Base-by-base conservation (phyloP, 2,113 vertebrate genomes). In the Carettochelys insculpta region DNA sequence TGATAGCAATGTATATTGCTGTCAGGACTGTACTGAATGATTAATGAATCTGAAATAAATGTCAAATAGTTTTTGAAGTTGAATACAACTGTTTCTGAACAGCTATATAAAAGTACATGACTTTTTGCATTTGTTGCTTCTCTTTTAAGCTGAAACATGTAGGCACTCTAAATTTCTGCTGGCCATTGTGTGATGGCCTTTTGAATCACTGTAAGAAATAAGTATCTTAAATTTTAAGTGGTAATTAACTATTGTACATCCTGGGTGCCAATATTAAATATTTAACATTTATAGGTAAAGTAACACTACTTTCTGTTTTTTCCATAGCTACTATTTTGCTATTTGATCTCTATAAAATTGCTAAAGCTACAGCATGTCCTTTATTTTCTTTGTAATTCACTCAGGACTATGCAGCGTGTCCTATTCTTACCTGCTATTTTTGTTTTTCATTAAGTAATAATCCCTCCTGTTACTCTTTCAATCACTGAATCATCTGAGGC, bases 401-500 rank as follows among this genome's bases (percentile, higher is more conserved):
- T 83, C 73, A 78, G 27, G 56, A 77, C 25, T 83, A 51, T 13
- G 0, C 48, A 86, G 16, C 45, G 47, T 12, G 86, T 94, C 34
- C n/a, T 82, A 45, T 86, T 47, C 27, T 89, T 93, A 77, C 25
- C 45, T 8, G 82, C 92, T 93, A 43, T 54, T 96, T 95, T 83
- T 92, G 78, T 8, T 84, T 53, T 77, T 91, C 61, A 16, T n/a
- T 65, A 78, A 89, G 4, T 77, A 92, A 88, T 90, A 91, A 96
- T 85, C 11, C 17, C 58, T 83, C 87, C 27, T 61, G 0, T 53
- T 89, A 52, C 86, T 77, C 22, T 91, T 97, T 95, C 50, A 89
- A 17, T 83, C 27, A 86, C 11, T n/a, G 54, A 82, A 29, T 90
- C 11, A 8, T 90, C 52, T 89, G 88, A 61, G 14, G 3, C 38